phyloP scores from a whole-genome alignment of 23 tunicate genomes.

The Halocynthia roretzi region DNA sequence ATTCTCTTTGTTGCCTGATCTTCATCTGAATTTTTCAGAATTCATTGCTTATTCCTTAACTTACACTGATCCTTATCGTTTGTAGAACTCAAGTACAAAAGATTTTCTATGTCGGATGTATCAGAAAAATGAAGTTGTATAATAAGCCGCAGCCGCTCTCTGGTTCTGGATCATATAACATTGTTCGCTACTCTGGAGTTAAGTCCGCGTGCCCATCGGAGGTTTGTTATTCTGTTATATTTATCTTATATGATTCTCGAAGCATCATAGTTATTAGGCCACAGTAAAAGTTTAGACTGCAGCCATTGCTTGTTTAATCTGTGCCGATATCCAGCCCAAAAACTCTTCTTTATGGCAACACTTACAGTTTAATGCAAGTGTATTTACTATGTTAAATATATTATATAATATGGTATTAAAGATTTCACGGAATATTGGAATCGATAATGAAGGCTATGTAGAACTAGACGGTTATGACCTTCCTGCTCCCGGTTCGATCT shows the following conservation, averaged over 20 bases:
- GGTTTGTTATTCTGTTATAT: slow-evolving; percentile 11
- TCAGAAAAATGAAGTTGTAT: slow-evolving; percentile 35
- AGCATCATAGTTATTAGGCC: too few relatives aligned
- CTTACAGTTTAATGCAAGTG: too few relatives aligned
- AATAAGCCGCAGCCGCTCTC: slow-evolving; percentile 20
- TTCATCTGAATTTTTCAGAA: neutral
- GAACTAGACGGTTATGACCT: slow-evolving; percentile 49
- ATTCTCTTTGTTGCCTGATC: too few relatives aligned
- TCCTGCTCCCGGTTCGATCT: slow-evolving; percentile 32
- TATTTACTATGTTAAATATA: too few relatives aligned
- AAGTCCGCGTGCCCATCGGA: slow-evolving; percentile 40
- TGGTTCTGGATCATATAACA: slow-evolving; percentile 19
- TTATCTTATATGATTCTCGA: neutral
- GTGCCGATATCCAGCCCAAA: too few relatives aligned
- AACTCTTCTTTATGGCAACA: too few relatives aligned
- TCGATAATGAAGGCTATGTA: slow-evolving; percentile 42
- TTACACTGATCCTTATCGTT: neutral
- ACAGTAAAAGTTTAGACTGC: too few relatives aligned
- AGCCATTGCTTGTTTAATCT: too few relatives aligned
- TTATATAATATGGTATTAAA: neutral
- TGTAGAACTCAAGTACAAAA: slow-evolving; percentile 39
- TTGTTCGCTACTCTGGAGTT: slow-evolving; percentile 46
- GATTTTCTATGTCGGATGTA: slow-evolving; percentile 55
- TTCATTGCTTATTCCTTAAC: neutral
- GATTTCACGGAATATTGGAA: slow-evolving; percentile 42